Conservation (phyloP, 2,113 vertebrate genomes). For the Chlamydotis undulata region DNA sequence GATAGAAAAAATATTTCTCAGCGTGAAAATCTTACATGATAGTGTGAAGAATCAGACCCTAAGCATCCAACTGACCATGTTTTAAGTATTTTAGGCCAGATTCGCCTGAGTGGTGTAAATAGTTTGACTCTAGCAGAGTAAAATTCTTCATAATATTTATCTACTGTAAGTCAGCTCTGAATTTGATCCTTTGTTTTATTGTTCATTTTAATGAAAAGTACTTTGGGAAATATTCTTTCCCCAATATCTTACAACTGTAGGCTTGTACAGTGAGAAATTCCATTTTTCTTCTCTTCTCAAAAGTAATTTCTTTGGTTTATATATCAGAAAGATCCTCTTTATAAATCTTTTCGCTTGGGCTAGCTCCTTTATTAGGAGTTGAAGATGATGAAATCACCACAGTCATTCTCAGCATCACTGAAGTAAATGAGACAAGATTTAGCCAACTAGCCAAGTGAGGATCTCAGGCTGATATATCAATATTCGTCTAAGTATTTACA, state of each 20-base stretch:
- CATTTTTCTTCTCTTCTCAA: neutral
- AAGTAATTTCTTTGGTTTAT: constrained; percentile 51
- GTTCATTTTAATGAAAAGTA: constrained; percentile 24
- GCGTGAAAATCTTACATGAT: neutral
- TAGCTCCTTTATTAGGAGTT: constrained; percentile 57
- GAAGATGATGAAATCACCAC: constrained; percentile 24
- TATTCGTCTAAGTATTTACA: constrained; percentile 47
- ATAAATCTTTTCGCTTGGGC: neutral
- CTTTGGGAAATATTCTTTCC: neutral
- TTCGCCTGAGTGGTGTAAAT: neutral
- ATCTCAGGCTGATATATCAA: neutral
- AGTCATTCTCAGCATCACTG: neutral
- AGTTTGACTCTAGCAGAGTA: neutral
- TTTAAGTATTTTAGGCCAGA: neutral
- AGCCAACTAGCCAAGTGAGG: neutral
- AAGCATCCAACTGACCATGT: neutral
- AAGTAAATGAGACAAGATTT: constrained; percentile 25
- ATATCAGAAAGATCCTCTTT: constrained; percentile 41
- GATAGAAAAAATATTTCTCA: constrained; percentile 28
- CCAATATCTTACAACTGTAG: neutral
- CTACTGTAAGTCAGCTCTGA: neutral
- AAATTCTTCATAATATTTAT: neutral
- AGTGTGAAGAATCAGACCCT: neutral
- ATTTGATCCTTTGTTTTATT: constrained; percentile 18
- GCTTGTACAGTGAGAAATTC: neutral